A percentile compares a stretch with the other conserved stretches of the same genome.
Conservation (phyloP, 2,113 vertebrate genomes). For the Etia nguti region DNA sequence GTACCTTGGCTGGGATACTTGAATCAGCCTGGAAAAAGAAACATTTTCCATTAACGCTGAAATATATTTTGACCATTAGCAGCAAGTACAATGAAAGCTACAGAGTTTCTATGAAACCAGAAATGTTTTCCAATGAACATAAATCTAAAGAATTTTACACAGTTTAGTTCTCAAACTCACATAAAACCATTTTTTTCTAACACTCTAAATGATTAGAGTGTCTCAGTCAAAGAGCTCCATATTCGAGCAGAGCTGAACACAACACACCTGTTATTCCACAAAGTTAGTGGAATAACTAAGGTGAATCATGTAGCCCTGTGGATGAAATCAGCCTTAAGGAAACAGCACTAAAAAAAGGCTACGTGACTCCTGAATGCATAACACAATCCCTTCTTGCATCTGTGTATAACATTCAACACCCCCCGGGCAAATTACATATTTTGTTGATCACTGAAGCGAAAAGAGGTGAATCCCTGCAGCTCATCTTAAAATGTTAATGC, state of each 20-base stretch:
- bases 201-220: background rate
- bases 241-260: background rate
- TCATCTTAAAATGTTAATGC: background rate
- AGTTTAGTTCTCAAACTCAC: background rate
- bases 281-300: no score
- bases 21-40: background rate
- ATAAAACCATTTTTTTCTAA: background rate
- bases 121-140: background rate
- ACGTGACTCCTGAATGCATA: background rate
- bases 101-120: background rate
- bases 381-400: background rate
- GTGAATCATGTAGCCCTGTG: background rate
- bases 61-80: background rate
- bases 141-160: background rate
- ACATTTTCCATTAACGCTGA: background rate
- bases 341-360: background rate
- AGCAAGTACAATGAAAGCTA: background rate
- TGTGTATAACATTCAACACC: background rate
- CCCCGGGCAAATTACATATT: background rate
- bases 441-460: background rate
- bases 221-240: background rate
- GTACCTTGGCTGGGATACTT: no score
- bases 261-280: background rate
- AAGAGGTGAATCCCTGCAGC: background rate
- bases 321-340: background rate